These are phyloP conservation scores for Drosophila sordidapex DNA, from an alignment of 2,888 invertebrate species.

Conservation along the genomic window DNA sequence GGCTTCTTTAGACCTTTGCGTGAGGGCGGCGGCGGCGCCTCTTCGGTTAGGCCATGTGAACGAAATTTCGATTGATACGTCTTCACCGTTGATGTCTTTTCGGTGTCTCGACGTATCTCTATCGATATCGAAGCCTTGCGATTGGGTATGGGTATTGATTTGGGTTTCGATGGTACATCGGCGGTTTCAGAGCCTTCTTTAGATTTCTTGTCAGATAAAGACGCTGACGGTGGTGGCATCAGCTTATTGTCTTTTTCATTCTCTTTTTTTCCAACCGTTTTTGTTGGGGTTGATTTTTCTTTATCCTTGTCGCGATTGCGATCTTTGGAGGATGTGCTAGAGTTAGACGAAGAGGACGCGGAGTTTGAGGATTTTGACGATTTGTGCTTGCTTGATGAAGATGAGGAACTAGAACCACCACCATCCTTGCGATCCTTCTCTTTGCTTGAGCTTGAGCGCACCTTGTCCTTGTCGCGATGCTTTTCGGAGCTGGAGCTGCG, in stretches of 20 bases:
- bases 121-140: conserved; percentile 92
- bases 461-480: conserved; percentile 84
- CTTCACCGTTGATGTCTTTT: conserved; percentile 95
- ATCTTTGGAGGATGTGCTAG: conserved; percentile 85
- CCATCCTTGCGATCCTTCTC: conserved; percentile 83
- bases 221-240: conserved; percentile 86
- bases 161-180: conserved; percentile 60
- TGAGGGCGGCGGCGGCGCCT: conserved; percentile 93
- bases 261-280: conserved; percentile 60
- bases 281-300: conserved; percentile 60
- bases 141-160: conserved; percentile 84
- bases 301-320: conserved; percentile 85
- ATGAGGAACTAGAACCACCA: conserved; percentile 51
- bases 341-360: conserved; percentile 70
- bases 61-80: conserved; percentile 96
- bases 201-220: conserved; percentile 87
- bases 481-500: conserved; percentile 83
- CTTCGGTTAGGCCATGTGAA: conserved; percentile 95
- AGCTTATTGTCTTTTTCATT: conserved; percentile 90
- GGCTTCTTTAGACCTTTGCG: conserved; percentile 89
- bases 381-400: conserved; percentile 75
- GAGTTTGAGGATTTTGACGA: conserved; percentile 75
- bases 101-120: conserved; percentile 90
- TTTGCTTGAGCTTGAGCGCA: conserved; percentile 83
- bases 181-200: conserved; percentile 83